Percentiles rank a stretch among this genome's conserved stretches.
These are phyloP conservation scores for Eidolon dupreanum DNA, from an alignment of 2,797 vertebrate genomes.

Conservation along the genomic window DNA sequence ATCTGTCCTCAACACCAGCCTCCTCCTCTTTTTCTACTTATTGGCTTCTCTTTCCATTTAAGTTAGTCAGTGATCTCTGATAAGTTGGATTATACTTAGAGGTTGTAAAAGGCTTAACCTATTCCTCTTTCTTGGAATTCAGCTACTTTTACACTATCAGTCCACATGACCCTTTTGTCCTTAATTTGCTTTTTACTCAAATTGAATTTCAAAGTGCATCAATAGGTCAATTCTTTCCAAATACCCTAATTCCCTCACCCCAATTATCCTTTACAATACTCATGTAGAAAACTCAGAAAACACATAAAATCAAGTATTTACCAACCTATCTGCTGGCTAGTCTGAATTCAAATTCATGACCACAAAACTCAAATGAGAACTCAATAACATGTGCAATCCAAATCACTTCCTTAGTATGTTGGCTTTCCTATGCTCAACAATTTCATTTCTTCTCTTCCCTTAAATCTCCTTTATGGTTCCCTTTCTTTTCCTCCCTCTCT, in stretches of 20 bases:
- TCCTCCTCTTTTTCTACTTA: neutral
- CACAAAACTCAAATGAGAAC: neutral
- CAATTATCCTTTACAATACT: neutral
- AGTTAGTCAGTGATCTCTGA: neutral
- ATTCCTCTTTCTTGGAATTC: neutral
- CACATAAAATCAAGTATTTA: neutral
- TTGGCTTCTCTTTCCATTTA: neutral
- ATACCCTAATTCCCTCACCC: neutral
- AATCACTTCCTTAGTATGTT: neutral
- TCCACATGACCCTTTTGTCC: neutral
- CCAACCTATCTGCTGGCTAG: neutral
- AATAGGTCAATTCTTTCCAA: neutral
- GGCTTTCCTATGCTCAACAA: neutral
- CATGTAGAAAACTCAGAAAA: neutral
- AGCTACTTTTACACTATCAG: neutral
- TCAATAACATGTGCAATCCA: neutral
- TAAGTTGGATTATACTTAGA: neutral
- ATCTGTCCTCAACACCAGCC: neutral
- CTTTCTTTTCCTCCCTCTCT: neutral
- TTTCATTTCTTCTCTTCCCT: neutral
- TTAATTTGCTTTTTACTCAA: neutral
- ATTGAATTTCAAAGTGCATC: neutral
- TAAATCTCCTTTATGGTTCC: neutral
- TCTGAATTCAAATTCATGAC: conserved; percentile 12
- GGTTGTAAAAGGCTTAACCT: neutral